Percentiles rank a stretch among this genome's conserved stretches.
phyloP scores from a whole-genome alignment of 2,888 invertebrate species.

The Laspeyria flexula region DNA sequence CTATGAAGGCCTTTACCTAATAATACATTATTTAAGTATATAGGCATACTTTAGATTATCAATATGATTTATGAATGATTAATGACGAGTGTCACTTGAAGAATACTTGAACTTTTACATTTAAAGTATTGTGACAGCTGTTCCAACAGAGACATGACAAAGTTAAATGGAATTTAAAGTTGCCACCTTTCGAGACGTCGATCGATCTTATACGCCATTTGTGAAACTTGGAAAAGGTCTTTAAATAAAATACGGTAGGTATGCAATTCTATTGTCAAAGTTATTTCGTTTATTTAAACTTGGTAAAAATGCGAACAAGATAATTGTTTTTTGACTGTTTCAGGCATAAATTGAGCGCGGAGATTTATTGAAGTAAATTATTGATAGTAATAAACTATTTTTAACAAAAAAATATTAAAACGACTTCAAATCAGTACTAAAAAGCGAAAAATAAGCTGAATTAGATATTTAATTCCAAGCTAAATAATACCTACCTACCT shows the following conservation, averaged over 20 bases:
- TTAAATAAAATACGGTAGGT: background rate
- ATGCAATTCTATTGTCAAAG: background rate
- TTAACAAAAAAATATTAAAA: no score
- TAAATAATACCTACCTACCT: no score
- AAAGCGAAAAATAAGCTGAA: no score
- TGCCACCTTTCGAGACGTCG: conserved; percentile 17
- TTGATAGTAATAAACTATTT: no score
- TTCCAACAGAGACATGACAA: conserved; percentile 23
- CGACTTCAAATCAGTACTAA: no score
- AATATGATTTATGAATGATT: conserved; percentile 25
- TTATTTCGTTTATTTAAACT: background rate
- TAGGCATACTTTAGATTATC: conserved; percentile 2
- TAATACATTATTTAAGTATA: background rate
- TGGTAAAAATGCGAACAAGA: no score
- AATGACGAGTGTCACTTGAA: conserved; percentile 33
- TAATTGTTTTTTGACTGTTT: no score
- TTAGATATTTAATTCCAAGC: no score
- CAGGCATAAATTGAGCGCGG: no score
- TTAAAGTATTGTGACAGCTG: conserved; percentile 24
- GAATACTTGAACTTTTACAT: conserved; percentile 19
- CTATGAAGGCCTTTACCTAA: background rate
- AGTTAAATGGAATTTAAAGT: conserved; percentile 44
- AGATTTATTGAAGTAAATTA: no score
- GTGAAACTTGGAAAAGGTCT: background rate
- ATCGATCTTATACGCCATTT: conserved; percentile 30